A percentile compares a stretch with the other conserved stretches of the same genome.
These are phyloP conservation scores for Alosa sapidissima DNA, from an alignment of 2,797 vertebrate species.

Conservation along the genomic window DNA sequence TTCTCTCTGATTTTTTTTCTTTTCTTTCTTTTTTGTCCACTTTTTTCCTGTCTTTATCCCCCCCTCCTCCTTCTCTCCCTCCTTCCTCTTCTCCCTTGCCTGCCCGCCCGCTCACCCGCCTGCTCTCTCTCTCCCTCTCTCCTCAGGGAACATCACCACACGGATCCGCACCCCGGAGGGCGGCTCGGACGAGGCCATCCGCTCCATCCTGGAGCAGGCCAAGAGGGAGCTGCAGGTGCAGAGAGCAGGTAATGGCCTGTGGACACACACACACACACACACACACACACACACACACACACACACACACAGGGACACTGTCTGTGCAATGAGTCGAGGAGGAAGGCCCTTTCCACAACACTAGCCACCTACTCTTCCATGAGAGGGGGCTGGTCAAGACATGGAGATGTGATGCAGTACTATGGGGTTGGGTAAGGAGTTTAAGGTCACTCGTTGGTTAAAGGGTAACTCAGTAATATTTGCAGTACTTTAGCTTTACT, in stretches of 20 bases:
- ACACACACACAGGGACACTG: not conserved
- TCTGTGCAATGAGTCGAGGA: not conserved
- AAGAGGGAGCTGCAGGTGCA: conserved; percentile 91
- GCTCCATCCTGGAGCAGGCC: conserved; percentile 90
- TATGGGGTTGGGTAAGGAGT: not conserved
- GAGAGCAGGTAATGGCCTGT: conserved; percentile 76
- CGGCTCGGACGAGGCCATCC: conserved; percentile 89
- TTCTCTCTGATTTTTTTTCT: not conserved
- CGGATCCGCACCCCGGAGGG: conserved; percentile 85
- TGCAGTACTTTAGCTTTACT: not conserved
- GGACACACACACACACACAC: not conserved
- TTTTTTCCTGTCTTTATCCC: not conserved
- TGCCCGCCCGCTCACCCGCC: not conserved
- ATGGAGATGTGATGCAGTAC: not conserved
- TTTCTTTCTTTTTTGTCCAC: not conserved
- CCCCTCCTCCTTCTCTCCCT: not conserved
- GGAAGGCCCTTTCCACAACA: not conserved
- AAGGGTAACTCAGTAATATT: not conserved
- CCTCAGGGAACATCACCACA: conserved; percentile 87
- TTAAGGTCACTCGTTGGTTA: not conserved
- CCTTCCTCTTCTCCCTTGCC: too few species aligned
- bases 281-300: not conserved
- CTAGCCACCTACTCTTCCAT: not conserved
- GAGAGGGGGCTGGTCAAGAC: not conserved
- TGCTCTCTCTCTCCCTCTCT: not conserved